Evolutionary conservation across 53 echinoderm and acorn worm species (phyloP), one percentile per base, ranked within the genome.

Genomic region (Apostichopus leukothele): DNA sequence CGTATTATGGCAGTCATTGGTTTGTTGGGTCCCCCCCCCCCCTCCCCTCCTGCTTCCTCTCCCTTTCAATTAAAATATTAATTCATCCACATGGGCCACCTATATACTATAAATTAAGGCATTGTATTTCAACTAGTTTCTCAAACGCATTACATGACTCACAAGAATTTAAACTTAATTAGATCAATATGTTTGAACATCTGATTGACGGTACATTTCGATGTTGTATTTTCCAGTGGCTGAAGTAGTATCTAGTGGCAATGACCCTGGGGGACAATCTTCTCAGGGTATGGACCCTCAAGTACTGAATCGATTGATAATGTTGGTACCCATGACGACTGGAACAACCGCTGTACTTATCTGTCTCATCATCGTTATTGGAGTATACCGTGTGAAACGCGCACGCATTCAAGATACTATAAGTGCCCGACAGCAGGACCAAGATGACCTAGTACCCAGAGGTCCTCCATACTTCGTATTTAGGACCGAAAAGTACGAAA

Each of bases 361-460:
- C 61, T 67, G 85, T 7, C 66, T 85, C 4, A n/a, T 85, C 39
- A 50, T 85, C 26, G 67, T 85, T 50, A 85, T 85, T 26, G 85
- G 85, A 7, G 67, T 85, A 16, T 85, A 85, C 50, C 66, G 85
- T 18, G 50, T 63, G 0, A 83, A 60, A 23, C 21, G 83, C 23
- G 54, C 54, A 9, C 57, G 57, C 7, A 57, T 57, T 57, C 57
- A 57, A 57, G 57, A 57, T 10, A 57, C 10, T 1, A 57, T 9
- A 5, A 0, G 1, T 7, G 10, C 8, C 57, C 9, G 11, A 25
- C 63, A 9, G 67, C 21, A 5, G 26, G 60, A 22, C 12, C 61
- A 5, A 22, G 50, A 63, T n/a, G 23, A 50, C 2, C 85, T 26
- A 67, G 8, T 50, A 9, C 50, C 85, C 10, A 22, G 3, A 27